A percentile compares a stretch with the other conserved stretches of the same genome.
These are phyloP conservation scores for Camptogramma bilineatum DNA, from an alignment of 2,888 invertebrate species.

Conservation along the genomic window DNA sequence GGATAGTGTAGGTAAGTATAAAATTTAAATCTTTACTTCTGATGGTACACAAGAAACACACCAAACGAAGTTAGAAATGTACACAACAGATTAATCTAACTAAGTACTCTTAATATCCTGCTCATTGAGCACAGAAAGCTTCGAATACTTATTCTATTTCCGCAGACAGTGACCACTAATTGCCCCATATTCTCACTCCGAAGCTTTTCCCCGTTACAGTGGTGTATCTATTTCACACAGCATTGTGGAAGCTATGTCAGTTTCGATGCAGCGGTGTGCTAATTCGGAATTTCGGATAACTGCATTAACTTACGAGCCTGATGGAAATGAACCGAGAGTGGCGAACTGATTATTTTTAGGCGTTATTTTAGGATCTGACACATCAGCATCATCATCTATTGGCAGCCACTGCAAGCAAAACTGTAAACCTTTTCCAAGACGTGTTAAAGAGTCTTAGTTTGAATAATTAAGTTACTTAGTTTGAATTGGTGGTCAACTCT, in stretches of 20 bases:
- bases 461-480: too few relatives aligned
- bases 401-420: too few relatives aligned
- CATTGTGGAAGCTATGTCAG: constrained; percentile 18
- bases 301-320: constrained; percentile 34
- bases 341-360: background rate
- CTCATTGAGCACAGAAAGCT: constrained; percentile 10
- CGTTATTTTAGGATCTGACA: background rate
- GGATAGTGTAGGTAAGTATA: too few relatives aligned
- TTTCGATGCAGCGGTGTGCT: constrained; percentile 35
- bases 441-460: too few relatives aligned
- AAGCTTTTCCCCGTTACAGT: constrained; percentile 21
- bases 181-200: constrained; percentile 12
- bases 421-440: too few relatives aligned
- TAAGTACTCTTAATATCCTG: background rate
- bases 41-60: too few relatives aligned
- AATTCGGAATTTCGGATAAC: constrained; percentile 35
- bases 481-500: too few relatives aligned
- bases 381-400: too few relatives aligned
- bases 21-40: too few relatives aligned
- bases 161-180: constrained; percentile 17
- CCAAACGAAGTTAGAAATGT: background rate
- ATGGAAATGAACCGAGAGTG: background rate
- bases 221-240: constrained; percentile 22
- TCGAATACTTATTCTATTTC: constrained; percentile 18
- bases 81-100: background rate